A percentile compares a stretch with the other conserved stretches of the same genome.
Conservation (phyloP, 2,888 invertebrate species). For the Tanytarsus gracilentus region DNA sequence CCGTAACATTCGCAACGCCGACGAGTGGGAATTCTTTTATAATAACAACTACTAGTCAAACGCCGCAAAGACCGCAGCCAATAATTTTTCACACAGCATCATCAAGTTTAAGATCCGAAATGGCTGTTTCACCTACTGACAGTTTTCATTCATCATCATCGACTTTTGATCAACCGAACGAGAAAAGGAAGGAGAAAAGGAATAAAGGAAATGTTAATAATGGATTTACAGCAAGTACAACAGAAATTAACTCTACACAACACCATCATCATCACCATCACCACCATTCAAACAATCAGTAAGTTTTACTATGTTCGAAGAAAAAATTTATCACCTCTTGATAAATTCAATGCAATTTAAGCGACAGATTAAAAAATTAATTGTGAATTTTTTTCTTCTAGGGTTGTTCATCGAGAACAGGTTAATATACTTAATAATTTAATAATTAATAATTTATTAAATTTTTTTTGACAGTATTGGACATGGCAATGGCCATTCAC, state of each 20-base stretch:
- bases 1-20: neutral
- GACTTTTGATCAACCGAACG: neutral
- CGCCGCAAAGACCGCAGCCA: neutral
- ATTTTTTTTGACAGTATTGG: constrained; percentile 12
- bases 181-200: too few species aligned
- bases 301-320: neutral
- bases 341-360: neutral
- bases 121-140: constrained; percentile 15
- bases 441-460: neutral
- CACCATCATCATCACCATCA: neutral
- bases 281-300: constrained; percentile 5
- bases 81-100: constrained; percentile 1
- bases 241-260: neutral
- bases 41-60: neutral
- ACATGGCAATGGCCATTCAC: constrained; percentile 21
- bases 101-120: neutral
- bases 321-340: neutral
- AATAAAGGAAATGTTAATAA: constrained; percentile 11
- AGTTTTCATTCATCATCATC: constrained; percentile 15
- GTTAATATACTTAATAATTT: neutral
- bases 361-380: neutral
- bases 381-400: neutral
- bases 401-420: neutral
- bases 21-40: neutral
- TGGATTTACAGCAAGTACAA: constrained; percentile 1